Conservation (phyloP, 92 coral and sea anemone genomes). For the Isaurus tuberculatus region DNA sequence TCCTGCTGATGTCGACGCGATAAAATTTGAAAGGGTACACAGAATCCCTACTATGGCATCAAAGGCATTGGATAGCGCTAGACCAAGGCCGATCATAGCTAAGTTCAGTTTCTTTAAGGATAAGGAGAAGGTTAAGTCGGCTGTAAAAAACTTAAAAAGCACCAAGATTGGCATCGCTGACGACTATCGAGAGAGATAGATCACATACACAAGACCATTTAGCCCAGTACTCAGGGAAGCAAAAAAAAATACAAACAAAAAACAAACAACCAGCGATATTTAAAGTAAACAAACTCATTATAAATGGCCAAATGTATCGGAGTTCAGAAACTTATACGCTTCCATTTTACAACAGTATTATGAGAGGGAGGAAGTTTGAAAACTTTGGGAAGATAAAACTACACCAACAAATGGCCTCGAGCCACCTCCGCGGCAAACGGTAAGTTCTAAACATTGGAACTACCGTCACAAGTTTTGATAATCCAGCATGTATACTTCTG, state of each 20-base stretch:
- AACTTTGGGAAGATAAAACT: background rate
- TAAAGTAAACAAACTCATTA: background rate
- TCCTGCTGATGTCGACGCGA: too few species aligned
- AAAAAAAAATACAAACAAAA: too few species aligned
- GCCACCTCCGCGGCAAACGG: too few species aligned
- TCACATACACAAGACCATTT: background rate
- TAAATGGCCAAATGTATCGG: background rate
- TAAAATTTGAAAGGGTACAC: too few species aligned
- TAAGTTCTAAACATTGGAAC: too few species aligned
- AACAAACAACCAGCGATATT: background rate
- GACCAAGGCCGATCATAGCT: background rate
- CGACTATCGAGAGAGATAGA: constrained; percentile 5
- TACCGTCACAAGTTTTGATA: too few species aligned
- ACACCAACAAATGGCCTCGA: background rate
- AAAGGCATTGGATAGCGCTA: background rate
- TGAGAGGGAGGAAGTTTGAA: constrained; percentile 4
- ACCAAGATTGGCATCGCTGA: constrained; percentile 1
- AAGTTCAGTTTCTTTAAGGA: constrained; percentile 31
- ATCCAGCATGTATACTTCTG: too few species aligned
- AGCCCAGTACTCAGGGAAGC: background rate
- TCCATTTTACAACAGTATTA: background rate
- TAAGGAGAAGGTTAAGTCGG: constrained; percentile 32
- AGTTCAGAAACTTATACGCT: background rate
- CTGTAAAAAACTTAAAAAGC: background rate
- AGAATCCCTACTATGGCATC: background rate